Evolutionary conservation across 2,797 vertebrate genomes (phyloP), one percentile per base, ranked within the genome.

Genomic region (Pipistrellus kuhlii): DNA sequence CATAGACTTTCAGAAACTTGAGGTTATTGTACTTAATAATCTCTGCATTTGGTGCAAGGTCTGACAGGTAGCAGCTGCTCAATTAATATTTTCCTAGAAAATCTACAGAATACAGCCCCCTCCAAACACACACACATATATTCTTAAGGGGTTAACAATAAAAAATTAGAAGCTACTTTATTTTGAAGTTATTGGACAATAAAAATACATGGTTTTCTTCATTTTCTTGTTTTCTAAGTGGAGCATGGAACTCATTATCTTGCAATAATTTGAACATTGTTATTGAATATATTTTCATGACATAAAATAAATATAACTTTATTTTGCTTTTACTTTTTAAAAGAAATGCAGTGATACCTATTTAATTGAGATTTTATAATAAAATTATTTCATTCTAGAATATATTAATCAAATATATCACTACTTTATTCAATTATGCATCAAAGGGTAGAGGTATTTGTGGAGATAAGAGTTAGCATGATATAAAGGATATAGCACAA

Each of bases 281-380:
- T 71, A 68, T 91, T 94, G 23, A 92, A 75, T 85, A 59, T 44
- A 48, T 81, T 57, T 92, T 75, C 17, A 62, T 48, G 72, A 10
- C 68, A 57, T 66, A 12, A 89, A 59, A 62, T 53, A 6, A 18
- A 77, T 32, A 57, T 44, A 66, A 72, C 46, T 78, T 88, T 46
- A 6, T 83, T 94, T 93, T 81, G 30, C 7, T 90, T 30, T 35
- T 32, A 68, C 30, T 84, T 93, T 86, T 27, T 78, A 35, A 77
- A 62, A 59, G 27, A 64, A 85, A 68, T 86, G 9, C 30, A 87
- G 27, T 77, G 25, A 38, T 51, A 55, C 3, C 6, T 44, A 55
- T n/a, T 64, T 64, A 85, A 27, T 38, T 86, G 46, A 78, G 12
- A 72, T 85, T 89, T 93, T 72, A 85, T 59, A 53, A 64, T 46